Conservation (phyloP, 2,113 vertebrate species). For the Microtus pennsylvanicus region DNA sequence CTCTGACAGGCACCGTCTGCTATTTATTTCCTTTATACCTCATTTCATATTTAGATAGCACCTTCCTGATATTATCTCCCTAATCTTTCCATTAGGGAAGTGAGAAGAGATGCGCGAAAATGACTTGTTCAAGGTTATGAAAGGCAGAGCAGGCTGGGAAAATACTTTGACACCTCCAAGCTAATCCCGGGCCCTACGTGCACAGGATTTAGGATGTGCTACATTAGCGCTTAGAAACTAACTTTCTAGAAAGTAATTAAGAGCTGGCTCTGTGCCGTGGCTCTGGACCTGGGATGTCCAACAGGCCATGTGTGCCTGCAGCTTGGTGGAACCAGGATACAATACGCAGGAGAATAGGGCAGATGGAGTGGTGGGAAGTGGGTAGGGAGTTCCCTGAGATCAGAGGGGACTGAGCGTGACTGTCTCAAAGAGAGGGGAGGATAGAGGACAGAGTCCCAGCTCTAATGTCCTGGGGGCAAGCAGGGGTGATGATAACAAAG, state of each 20-base stretch:
- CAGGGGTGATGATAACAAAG: background rate
- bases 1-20: slow-evolving; percentile 47
- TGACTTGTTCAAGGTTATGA: slow-evolving; percentile 70
- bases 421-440: background rate
- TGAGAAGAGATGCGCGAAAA: slow-evolving; percentile 62
- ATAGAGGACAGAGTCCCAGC: no score
- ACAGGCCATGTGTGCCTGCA: background rate
- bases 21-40: slow-evolving; percentile 53
- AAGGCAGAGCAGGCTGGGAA: slow-evolving; percentile 60
- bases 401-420: background rate
- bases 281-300: slow-evolving; percentile 13
- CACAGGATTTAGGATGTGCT: slow-evolving; percentile 61
- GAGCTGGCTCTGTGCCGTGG: slow-evolving; percentile 55
- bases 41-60: slow-evolving; percentile 76
- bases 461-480: background rate
- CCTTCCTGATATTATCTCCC: slow-evolving; percentile 57
- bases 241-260: slow-evolving; percentile 65
- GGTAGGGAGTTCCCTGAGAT: background rate
- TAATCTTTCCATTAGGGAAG: slow-evolving; percentile 68
- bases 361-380: background rate
- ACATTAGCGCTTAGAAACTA: slow-evolving; percentile 65
- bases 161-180: slow-evolving; percentile 52
- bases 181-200: slow-evolving; percentile 28
- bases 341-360: background rate
- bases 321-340: background rate